Evolutionary conservation across 2,113 vertebrate species (phyloP).

Genomic region (Myiagra hebetior): DNA sequence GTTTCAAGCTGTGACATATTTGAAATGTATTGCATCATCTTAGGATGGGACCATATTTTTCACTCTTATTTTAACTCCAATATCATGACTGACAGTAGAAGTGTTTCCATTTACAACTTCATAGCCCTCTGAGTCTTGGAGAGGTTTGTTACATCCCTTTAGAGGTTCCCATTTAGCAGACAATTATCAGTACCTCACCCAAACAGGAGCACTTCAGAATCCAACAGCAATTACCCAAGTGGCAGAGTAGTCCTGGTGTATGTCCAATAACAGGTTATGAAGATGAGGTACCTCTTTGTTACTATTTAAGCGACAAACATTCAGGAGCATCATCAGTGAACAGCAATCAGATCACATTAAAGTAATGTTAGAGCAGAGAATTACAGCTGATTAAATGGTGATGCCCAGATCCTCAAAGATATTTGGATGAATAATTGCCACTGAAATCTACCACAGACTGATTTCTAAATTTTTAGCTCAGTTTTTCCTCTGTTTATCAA

Average conservation of each 20-base stretch:
- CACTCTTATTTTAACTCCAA: not conserved
- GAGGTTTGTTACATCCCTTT: not conserved
- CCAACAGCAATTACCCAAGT: not conserved
- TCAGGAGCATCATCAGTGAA: not conserved
- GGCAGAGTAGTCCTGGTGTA: not conserved
- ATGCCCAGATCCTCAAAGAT: not conserved
- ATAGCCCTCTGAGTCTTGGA: not conserved
- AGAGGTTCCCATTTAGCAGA: not conserved
- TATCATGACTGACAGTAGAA: not conserved
- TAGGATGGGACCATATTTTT: not conserved
- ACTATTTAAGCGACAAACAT: not conserved
- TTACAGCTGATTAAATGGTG: not conserved
- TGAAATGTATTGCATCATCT: not conserved
- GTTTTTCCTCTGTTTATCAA: not conserved
- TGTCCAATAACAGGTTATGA: not conserved
- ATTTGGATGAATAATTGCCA: not conserved
- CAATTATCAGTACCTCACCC: not conserved
- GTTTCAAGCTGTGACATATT: not conserved
- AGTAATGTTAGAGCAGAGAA: not conserved
- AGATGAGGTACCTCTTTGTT: not conserved
- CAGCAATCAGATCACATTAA: not conserved
- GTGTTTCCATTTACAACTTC: not conserved
- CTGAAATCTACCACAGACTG: not conserved
- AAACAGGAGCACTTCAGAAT: not conserved
- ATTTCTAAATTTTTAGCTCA: not conserved